A percentile compares a stretch with the other conserved stretches of the same genome.
Evolutionary conservation across 2,888 invertebrate species (phyloP).

Genomic region (Trachelus iudaicus): DNA sequence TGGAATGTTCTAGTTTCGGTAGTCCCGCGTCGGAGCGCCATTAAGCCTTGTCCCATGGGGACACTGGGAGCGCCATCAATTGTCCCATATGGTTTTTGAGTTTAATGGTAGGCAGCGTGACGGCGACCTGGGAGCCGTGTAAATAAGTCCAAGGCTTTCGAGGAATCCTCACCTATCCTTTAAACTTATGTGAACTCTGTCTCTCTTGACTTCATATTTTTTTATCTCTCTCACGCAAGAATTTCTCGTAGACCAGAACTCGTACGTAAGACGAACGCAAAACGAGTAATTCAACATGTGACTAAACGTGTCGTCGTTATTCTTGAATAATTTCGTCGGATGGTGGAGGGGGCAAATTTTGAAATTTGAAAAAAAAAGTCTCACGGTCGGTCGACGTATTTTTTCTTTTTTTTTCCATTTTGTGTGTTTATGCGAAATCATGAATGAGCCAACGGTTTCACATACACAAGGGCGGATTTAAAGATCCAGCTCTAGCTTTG

Average conservation of each 20-base stretch:
- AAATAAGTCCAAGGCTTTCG: constrained; percentile 27
- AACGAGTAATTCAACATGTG: neutral
- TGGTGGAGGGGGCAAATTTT: neutral
- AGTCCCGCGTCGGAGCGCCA: neutral
- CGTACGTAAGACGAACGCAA: neutral
- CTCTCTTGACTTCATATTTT: neutral
- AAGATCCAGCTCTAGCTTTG: neutral
- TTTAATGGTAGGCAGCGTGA: neutral
- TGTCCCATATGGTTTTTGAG: neutral
- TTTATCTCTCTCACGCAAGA: neutral
- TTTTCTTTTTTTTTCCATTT: neutral
- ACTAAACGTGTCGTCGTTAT: neutral
- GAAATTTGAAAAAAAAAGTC: neutral
- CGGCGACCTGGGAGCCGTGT: constrained; percentile 12
- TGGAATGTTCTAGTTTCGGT: neutral
- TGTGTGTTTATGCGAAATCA: neutral
- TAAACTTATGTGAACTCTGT: neutral
- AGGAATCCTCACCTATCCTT: constrained; percentile 20
- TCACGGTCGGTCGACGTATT: neutral
- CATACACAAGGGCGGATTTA: neutral
- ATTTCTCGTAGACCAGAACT: neutral
- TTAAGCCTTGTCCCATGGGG: neutral
- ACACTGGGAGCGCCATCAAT: neutral
- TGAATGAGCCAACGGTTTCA: neutral
- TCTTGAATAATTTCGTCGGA: neutral